Evolutionary conservation across 2,113 vertebrate genomes (phyloP).

Genomic region (Carassius carassius): DNA sequence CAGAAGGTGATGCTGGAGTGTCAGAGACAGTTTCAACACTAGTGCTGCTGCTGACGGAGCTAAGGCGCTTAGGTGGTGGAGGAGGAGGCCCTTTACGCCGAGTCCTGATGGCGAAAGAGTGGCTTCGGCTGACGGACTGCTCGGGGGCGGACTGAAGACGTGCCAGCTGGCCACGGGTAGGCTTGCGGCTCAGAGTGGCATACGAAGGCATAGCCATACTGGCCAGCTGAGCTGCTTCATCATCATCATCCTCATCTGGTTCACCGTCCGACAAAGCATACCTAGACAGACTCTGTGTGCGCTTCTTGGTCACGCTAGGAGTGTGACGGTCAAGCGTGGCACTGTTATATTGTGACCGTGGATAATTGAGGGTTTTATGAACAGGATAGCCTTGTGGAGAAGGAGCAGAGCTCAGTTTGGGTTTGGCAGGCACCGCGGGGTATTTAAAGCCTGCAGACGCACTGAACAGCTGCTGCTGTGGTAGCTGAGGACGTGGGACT

Average conservation of each 20-base stretch:
- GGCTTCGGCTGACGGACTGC: constrained; percentile 84
- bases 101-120: constrained; percentile 88
- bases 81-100: constrained; percentile 91
- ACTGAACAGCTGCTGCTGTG: constrained; percentile 57
- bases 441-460: constrained; percentile 71
- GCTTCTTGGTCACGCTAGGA: constrained; percentile 73
- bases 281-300: constrained; percentile 82
- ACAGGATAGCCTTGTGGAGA: constrained; percentile 64
- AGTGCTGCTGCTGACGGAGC: constrained; percentile 85
- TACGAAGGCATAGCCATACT: constrained; percentile 81
- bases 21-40: constrained; percentile 68
- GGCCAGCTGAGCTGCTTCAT: constrained; percentile 28
- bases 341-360: constrained; percentile 65
- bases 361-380: constrained; percentile 70
- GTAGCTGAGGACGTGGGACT: constrained; percentile 35
- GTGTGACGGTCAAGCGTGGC: constrained; percentile 53
- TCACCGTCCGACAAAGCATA: constrained; percentile 86
- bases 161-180: constrained; percentile 69
- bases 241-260: constrained; percentile 79
- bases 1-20: not conserved
- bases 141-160: constrained; percentile 57
- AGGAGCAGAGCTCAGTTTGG: constrained; percentile 54
- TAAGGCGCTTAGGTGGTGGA: constrained; percentile 89
- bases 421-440: constrained; percentile 67
- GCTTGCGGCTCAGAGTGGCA: constrained; percentile 86